Percentiles rank a stretch among this genome's conserved stretches.
Conservation (phyloP, 2,888 invertebrate species). For the Nemurella pictetii region DNA sequence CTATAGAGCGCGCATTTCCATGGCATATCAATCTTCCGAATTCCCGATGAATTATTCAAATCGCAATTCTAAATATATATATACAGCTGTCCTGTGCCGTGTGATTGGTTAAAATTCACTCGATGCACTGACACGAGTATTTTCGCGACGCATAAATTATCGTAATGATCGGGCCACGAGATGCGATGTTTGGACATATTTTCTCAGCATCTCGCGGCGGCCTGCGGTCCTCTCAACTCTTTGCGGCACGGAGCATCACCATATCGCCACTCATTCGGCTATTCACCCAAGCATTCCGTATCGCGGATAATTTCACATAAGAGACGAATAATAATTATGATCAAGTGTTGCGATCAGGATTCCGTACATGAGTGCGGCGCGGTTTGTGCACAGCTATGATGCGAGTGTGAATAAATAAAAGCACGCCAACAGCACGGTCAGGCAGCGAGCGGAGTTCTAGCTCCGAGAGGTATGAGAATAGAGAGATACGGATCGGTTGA, state of each 20-base stretch:
- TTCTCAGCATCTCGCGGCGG: background rate
- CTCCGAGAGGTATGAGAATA: background rate
- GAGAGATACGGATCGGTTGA: background rate
- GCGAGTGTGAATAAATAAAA: constrained; percentile 3
- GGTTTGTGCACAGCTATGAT: background rate
- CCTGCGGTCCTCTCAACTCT: background rate
- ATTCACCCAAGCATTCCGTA: constrained; percentile 3
- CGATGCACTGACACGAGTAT: background rate
- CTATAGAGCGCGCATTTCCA: background rate
- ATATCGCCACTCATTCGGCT: constrained; percentile 4
- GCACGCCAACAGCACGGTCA: background rate
- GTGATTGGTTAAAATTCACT: background rate
- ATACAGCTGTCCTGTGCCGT: background rate
- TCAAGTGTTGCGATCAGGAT: constrained; percentile 7
- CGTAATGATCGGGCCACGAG: background rate
- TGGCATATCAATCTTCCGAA: background rate
- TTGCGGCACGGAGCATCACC: no score
- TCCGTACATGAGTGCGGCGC: background rate
- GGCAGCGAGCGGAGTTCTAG: background rate
- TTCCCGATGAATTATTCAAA: background rate
- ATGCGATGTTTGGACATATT: background rate
- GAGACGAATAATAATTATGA: constrained; percentile 11
- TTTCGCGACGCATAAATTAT: background rate
- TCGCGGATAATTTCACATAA: background rate
- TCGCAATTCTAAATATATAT: background rate